Conservation (phyloP, 2,888 invertebrate species). For the Unio pictorum region DNA sequence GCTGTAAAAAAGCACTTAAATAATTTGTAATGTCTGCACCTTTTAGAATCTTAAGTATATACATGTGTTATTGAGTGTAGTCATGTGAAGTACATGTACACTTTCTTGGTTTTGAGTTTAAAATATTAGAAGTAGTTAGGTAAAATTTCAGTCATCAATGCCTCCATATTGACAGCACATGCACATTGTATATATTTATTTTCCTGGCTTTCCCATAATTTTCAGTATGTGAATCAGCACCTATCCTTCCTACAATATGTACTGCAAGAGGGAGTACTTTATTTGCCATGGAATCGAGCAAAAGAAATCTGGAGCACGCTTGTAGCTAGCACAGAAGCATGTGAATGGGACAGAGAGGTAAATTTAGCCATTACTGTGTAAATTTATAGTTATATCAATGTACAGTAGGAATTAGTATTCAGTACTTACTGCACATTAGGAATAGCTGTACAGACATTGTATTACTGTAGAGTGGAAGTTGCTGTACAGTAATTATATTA, state of each 20-base stretch:
- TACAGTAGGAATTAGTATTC: too few relatives aligned
- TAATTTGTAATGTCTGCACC: too few relatives aligned
- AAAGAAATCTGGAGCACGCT: conserved; percentile 73
- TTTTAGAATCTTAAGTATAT: too few relatives aligned
- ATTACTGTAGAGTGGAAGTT: too few relatives aligned
- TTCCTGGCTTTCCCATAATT: conserved; percentile 10
- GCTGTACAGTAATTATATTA: too few relatives aligned
- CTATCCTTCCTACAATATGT: conserved; percentile 73
- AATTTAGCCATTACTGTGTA: conserved; percentile 1
- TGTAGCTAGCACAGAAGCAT: conserved; percentile 70
- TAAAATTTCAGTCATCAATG: conserved; percentile 15
- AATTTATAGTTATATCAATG: neutral
- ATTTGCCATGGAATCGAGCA: conserved; percentile 72
- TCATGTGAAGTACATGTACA: too few relatives aligned
- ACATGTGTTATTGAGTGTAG: too few relatives aligned
- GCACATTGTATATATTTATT: neutral
- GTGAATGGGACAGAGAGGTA: conserved; percentile 72
- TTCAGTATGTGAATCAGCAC: conserved; percentile 71
- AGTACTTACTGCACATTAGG: too few relatives aligned
- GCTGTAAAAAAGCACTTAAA: too few relatives aligned
- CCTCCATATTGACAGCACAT: conserved; percentile 61
- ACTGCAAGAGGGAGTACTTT: conserved; percentile 73
- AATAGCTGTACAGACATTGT: too few relatives aligned
- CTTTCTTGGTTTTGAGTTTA: too few relatives aligned
- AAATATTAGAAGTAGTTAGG: too few relatives aligned